These are phyloP conservation scores for Fukomys damarensis DNA, from an alignment of 2,113 vertebrate genomes.

Conservation along the genomic window DNA sequence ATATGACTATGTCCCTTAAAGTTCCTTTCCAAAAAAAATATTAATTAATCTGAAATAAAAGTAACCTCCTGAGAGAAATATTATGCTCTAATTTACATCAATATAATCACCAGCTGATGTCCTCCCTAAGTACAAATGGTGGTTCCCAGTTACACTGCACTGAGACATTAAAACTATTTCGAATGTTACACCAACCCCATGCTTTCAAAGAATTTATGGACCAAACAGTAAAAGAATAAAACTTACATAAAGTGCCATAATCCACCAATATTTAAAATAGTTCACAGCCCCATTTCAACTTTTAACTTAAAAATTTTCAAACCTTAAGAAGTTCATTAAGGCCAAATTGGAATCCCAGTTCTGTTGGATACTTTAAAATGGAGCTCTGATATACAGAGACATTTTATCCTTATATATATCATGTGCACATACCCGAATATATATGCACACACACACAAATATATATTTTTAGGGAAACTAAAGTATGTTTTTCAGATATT, in stretches of 20 bases:
- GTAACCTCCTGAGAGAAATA: neutral
- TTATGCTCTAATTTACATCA: neutral
- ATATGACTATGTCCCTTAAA: neutral
- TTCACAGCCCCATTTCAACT: neutral
- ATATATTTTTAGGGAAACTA: neutral
- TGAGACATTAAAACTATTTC: neutral
- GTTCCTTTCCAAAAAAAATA: conserved; percentile 22
- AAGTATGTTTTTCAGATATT: neutral
- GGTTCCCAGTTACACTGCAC: neutral
- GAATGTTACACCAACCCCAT: neutral
- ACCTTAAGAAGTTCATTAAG: neutral
- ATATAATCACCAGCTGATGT: neutral
- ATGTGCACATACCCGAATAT: too few species aligned
- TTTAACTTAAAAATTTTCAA: neutral
- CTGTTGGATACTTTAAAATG: neutral
- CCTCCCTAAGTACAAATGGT: too few species aligned
- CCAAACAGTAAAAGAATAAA: neutral
- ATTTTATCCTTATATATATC: neutral
- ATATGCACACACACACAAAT: too few species aligned
- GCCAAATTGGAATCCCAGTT: neutral
- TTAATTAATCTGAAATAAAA: neutral
- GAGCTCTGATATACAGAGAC: neutral
- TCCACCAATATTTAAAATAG: neutral
- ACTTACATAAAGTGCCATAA: neutral
- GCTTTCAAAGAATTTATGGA: neutral